Conservation (phyloP, 2,113 vertebrate genomes). For the Crotalus viridis region DNA sequence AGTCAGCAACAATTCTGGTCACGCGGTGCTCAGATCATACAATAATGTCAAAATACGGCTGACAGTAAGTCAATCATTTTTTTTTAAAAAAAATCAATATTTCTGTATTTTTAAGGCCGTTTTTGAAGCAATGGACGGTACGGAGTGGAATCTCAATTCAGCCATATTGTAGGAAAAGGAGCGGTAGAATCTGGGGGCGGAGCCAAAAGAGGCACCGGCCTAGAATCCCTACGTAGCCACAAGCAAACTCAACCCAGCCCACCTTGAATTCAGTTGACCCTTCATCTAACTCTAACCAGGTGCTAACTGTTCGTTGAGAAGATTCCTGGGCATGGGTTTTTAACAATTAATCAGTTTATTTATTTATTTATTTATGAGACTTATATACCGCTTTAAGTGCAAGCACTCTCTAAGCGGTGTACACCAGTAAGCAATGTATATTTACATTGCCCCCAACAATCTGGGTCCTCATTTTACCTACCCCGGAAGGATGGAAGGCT, state of each 20-base stretch:
- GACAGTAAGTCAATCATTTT: too few relatives aligned
- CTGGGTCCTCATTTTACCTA: too few relatives aligned
- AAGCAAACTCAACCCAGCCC: neutral
- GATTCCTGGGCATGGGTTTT: neutral
- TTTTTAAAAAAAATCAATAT: neutral
- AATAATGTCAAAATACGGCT: neutral
- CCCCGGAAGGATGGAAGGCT: too few relatives aligned
- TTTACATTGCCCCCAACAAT: too few relatives aligned
- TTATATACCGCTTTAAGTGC: too few relatives aligned
- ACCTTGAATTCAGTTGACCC: neutral
- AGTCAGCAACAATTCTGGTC: neutral
- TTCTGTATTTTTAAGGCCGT: neutral
- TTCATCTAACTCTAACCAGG: neutral
- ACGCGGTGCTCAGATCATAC: neutral
- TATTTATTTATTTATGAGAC: too few relatives aligned
- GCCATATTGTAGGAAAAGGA: neutral
- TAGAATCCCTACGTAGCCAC: neutral
- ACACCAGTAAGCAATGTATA: too few relatives aligned
- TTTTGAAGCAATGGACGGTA: conserved; percentile 1
- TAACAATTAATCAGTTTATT: neutral
- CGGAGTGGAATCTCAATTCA: conserved; percentile 28
- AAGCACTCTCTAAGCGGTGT: too few relatives aligned
- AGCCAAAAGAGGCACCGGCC: neutral
- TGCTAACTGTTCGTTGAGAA: neutral
- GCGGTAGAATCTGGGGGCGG: neutral